Percentiles rank a stretch among this genome's conserved stretches.
These are phyloP conservation scores for Hermetia illucens DNA, from an alignment of 1,140 invertebrate genomes.

Conservation along the genomic window DNA sequence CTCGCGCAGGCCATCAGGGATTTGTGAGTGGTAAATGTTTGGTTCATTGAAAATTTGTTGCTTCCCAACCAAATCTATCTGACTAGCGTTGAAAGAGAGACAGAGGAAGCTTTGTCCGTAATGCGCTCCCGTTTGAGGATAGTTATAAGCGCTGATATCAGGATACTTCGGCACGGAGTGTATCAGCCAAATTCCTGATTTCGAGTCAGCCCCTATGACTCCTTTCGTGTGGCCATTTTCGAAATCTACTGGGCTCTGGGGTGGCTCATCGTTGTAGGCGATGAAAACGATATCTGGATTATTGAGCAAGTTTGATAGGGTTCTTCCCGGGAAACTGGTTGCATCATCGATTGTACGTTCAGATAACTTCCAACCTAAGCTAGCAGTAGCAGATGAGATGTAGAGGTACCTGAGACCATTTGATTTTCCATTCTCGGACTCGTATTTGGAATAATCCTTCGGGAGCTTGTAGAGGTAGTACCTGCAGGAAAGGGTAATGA, in stretches of 20 bases:
- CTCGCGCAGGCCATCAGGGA: constrained; percentile 34
- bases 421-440: no score
- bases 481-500: background rate
- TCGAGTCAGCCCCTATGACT: constrained; percentile 52
- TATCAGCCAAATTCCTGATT: constrained; percentile 72
- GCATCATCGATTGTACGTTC: constrained; percentile 46
- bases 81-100: constrained; percentile 47
- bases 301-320: constrained; percentile 49
- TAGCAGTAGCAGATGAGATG: background rate
- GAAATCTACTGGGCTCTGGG: constrained; percentile 37
- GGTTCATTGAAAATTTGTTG: constrained; percentile 67
- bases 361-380: constrained; percentile 64
- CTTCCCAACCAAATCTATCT: constrained; percentile 53
- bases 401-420: background rate
- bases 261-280: constrained; percentile 75
- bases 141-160: constrained; percentile 45
- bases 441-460: background rate
- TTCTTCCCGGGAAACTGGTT: constrained; percentile 58
- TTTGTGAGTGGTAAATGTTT: constrained; percentile 42
- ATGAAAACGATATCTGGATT: constrained; percentile 36
- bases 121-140: constrained; percentile 51
- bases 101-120: constrained; percentile 85
- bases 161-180: constrained; percentile 85
- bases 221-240: constrained; percentile 75
- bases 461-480: background rate